Percentiles rank a stretch among this genome's conserved stretches.
These are phyloP conservation scores for Candoia aspera DNA, from an alignment of 2,113 vertebrate genomes.

Conservation along the genomic window DNA sequence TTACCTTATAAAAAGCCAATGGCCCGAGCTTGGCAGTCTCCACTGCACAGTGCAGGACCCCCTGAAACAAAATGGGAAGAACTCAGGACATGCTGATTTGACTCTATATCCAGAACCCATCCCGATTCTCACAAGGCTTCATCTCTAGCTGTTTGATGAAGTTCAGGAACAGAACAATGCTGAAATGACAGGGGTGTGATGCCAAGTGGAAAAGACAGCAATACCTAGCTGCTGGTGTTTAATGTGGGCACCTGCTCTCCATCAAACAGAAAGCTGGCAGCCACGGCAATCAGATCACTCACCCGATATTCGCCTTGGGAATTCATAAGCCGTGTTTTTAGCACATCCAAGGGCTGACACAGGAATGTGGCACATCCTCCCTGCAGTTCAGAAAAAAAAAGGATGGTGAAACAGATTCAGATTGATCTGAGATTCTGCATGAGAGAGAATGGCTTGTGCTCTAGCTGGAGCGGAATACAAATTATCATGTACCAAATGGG, in stretches of 20 bases:
- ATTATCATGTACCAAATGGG: neutral
- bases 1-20: conserved; percentile 93
- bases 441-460: neutral
- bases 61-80: conserved; percentile 67
- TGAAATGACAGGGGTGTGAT: neutral
- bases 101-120: fast-evolving
- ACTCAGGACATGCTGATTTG: neutral
- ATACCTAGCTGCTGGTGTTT: neutral
- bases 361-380: conserved; percentile 94
- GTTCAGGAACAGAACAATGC: neutral
- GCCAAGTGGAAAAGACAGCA: neutral
- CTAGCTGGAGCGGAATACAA: neutral
- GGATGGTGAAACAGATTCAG: neutral
- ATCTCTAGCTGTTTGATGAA: neutral
- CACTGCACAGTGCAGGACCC: conserved; percentile 85
- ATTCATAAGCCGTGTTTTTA: conserved; percentile 97
- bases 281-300: conserved; percentile 20
- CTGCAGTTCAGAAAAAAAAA: conserved; percentile 66
- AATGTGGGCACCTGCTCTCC: no score
- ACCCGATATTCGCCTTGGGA: conserved; percentile 93
- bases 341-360: conserved; percentile 93
- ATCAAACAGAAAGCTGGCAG: neutral
- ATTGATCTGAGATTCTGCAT: neutral
- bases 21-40: conserved; percentile 91
- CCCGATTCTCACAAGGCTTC: neutral